phyloP scores from a whole-genome alignment of 2,888 invertebrate genomes.

The Ceriagrion tenellum region DNA sequence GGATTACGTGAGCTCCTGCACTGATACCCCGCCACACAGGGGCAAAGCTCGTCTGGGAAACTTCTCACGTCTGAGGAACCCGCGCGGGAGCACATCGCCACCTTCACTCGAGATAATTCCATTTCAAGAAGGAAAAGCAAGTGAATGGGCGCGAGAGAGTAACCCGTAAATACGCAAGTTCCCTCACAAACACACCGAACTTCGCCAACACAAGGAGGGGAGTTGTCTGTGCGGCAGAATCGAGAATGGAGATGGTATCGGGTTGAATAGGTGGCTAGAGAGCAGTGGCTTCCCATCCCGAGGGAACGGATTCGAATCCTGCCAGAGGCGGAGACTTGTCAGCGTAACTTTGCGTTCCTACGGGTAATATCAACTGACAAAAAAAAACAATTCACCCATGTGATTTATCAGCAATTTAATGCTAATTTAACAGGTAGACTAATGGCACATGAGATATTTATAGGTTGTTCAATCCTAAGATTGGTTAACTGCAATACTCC shows the following conservation, averaged over 20 bases:
- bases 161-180: neutral
- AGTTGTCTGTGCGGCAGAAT: neutral
- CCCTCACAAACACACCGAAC: neutral
- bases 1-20: neutral
- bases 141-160: neutral
- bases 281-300: no score
- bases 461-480: no score
- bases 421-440: no score
- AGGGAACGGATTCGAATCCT: no score
- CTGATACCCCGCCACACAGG: neutral
- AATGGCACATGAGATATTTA: no score
- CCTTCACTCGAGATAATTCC: neutral
- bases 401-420: no score
- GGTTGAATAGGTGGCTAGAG: no score
- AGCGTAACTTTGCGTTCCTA: no score
- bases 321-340: no score
- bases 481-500: no score
- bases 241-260: neutral
- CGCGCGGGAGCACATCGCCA: neutral
- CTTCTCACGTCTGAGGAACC: neutral
- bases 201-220: neutral
- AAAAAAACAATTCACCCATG: neutral
- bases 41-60: neutral
- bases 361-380: neutral
- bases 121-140: neutral